phyloP scores from a whole-genome alignment of 2,797 vertebrate species.

The Psittacula echo region DNA sequence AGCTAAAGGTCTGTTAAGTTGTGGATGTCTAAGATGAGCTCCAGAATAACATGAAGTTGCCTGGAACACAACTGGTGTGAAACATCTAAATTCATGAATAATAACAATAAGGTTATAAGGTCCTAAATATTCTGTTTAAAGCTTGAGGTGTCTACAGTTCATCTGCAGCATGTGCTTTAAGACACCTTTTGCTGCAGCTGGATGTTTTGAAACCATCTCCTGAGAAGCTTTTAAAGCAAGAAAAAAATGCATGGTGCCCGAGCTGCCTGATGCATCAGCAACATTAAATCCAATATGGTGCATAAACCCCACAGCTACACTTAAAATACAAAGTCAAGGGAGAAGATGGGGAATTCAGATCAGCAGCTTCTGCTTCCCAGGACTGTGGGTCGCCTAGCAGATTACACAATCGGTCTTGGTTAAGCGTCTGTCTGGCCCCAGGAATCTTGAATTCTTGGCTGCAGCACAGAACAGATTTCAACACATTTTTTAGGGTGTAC shows the following conservation, averaged over 20 bases:
- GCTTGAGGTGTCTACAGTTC: neutral
- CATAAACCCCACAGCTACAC: neutral
- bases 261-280: neutral
- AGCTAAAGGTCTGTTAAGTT: neutral
- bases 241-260: rapidly evolving
- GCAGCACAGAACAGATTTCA: slow-evolving; percentile 18
- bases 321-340: neutral
- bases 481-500: neutral
- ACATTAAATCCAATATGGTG: neutral
- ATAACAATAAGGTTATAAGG: neutral
- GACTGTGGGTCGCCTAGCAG: neutral
- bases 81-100: slow-evolving; percentile 30
- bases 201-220: neutral
- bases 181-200: neutral
- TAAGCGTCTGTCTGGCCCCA: slow-evolving; percentile 47
- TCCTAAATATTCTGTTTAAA: slow-evolving; percentile 22
- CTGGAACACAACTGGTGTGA: neutral
- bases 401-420: slow-evolving; percentile 12
- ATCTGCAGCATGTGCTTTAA: neutral
- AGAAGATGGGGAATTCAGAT: neutral
- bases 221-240: neutral
- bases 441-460: slow-evolving; percentile 50
- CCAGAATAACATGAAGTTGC: neutral
- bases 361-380: slow-evolving; percentile 2
- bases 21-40: neutral